Evolutionary conservation across 2,888 invertebrate genomes (phyloP).

Genomic region (Steinernema scapterisci): DNA sequence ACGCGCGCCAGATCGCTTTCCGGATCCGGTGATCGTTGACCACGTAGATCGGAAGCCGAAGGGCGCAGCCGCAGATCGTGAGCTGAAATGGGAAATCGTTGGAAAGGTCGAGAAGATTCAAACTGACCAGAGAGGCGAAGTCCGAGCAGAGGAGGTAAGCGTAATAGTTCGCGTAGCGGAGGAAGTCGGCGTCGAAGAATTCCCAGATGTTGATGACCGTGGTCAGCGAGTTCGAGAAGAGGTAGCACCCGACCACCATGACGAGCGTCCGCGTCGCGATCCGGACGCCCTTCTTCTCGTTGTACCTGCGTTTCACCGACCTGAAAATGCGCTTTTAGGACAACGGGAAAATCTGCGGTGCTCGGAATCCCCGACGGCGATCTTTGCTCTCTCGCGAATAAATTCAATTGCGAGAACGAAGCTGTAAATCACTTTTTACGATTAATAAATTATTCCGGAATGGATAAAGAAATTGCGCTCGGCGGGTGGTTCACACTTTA

Average conservation of each 20-base stretch:
- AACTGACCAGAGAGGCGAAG: conserved; percentile 49
- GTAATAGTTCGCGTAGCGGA: conserved; percentile 52
- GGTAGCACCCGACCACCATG: conserved; percentile 55
- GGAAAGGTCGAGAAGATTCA: neutral
- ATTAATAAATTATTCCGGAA: too few relatives aligned
- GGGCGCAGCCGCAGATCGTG: conserved; percentile 56
- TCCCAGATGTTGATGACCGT: conserved; percentile 55
- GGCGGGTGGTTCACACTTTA: too few relatives aligned
- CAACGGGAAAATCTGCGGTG: neutral
- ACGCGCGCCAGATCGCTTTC: conserved; percentile 54
- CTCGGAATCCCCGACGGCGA: neutral
- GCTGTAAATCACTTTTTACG: too few relatives aligned
- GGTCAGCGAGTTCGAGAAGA: conserved; percentile 49
- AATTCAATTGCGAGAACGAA: too few relatives aligned
- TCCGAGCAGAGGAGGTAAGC: conserved; percentile 53
- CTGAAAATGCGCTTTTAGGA: conserved; percentile 24
- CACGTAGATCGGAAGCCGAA: conserved; percentile 57
- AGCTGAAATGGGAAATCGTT: conserved; percentile 43
- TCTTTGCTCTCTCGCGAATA: too few relatives aligned
- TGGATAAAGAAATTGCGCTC: too few relatives aligned
- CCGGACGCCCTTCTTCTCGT: conserved; percentile 56
- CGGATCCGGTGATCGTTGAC: conserved; percentile 55
- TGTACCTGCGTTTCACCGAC: conserved; percentile 41
- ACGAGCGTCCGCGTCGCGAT: conserved; percentile 57
- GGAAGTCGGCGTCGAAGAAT: conserved; percentile 45